Evolutionary conservation across 2,888 invertebrate species (phyloP), one percentile per base, ranked within the genome.

Genomic region (Pteria penguin): DNA sequence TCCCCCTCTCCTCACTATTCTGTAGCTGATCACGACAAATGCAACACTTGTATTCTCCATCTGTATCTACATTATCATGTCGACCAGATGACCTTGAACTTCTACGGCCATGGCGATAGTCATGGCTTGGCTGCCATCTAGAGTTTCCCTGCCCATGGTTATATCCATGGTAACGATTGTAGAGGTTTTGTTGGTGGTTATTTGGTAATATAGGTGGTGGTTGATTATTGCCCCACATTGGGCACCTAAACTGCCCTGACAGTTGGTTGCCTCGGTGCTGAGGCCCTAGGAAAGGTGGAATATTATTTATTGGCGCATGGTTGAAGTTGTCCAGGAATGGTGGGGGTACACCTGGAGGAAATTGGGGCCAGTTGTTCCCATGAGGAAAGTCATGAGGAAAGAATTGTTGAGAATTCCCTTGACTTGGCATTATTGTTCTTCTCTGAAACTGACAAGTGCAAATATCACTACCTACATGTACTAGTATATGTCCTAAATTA

Each of bases 21-120:
- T 88, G 88, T 33, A 89, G 75, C 24, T 74, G 78, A 68, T 89
- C 89, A 4, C 87, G 86, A 75, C 89, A 89, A 58, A 87, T 85
- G 75, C 85, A 88, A 68, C 89, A 89, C 55, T 80, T 69, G 58
- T 87, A 54, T 24, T 69, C 69, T 14, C 60, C 58, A n/a, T 62
- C 32, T 11, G 45, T 45, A 2, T 14, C 31, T 0, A 29, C 32
- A 61, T 29, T 26, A 32, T 31, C 1, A 24, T 18, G 31, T 8
- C n/a, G 60, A 24, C 4, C 3, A 22, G 33, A n/a, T 3, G 54
- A 31, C 5, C 31, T 5, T 29, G 70, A 57, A 2, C 22, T 18
- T 60, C 69, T 45, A 24, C 36, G 60, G 36, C 65, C 52, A 18
- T 62, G 45, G 27, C 55, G 57, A 18, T 68, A 22, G n/a, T 63